Conservation (phyloP, 2,797 vertebrate species). For the Anabas testudineus region DNA sequence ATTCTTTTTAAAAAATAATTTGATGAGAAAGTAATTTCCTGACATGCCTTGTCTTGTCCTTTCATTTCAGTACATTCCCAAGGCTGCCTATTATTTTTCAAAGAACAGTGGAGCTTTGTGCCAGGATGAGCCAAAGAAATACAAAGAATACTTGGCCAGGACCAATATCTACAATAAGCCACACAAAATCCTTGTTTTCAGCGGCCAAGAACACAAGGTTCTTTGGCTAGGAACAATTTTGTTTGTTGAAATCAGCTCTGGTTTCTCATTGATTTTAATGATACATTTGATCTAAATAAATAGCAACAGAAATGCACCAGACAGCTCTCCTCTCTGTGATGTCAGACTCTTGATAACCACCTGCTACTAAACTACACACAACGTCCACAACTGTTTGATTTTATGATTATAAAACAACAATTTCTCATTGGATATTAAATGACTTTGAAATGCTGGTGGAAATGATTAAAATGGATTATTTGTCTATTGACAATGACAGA, state of each 20-base stretch:
- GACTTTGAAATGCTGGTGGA: neutral
- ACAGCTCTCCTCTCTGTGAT: neutral
- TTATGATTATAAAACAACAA: neutral
- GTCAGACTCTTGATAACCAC: neutral
- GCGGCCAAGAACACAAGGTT: conserved; percentile 22
- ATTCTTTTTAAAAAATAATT: conserved; percentile 58
- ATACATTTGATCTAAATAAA: conserved; percentile 14
- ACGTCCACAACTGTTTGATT: no score
- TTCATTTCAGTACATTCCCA: conserved; percentile 67
- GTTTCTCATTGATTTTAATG: neutral
- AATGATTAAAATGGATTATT: neutral
- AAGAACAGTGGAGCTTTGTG: conserved; percentile 52
- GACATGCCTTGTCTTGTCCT: conserved; percentile 64
- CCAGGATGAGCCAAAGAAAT: conserved; percentile 53
- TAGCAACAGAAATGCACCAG: neutral
- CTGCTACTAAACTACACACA: no score
- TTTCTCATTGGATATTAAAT: neutral
- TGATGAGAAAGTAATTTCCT: conserved; percentile 73
- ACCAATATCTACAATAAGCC: conserved; percentile 38
- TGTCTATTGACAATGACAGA: neutral
- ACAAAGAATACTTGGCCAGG: conserved; percentile 40
- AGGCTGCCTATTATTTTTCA: conserved; percentile 77
- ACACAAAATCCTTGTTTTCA: conserved; percentile 48
- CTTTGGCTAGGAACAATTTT: conserved; percentile 9
- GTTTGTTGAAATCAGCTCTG: neutral